Evolutionary conservation across 2,113 vertebrate genomes (phyloP).

Genomic region (Peromyscus maniculatus): DNA sequence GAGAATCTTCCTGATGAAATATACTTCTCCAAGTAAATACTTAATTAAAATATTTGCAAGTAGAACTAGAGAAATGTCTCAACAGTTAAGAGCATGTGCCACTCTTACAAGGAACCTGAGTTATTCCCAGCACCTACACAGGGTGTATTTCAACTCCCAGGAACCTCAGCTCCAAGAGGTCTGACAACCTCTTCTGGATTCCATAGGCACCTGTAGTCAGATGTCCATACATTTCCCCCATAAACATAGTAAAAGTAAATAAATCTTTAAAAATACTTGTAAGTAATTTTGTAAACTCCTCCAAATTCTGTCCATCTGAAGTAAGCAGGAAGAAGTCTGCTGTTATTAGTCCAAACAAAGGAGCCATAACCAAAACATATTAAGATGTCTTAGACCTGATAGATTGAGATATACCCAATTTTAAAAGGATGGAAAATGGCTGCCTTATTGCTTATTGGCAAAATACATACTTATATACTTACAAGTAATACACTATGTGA

Average conservation of each 20-base stretch:
- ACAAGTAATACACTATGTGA: neutral
- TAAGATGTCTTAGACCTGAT: neutral
- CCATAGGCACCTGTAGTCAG: neutral
- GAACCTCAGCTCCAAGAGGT: neutral
- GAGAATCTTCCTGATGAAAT: neutral
- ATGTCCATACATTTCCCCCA: neutral
- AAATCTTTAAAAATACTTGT: neutral
- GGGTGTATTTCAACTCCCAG: neutral
- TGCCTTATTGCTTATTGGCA: neutral
- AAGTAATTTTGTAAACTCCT: slow-evolving; percentile 30
- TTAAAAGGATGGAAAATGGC: neutral
- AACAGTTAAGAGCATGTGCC: neutral
- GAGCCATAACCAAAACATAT: neutral
- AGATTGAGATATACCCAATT: neutral
- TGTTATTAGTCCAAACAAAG: neutral
- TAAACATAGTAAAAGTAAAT: neutral
- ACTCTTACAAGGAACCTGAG: neutral
- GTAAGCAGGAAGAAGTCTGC: neutral
- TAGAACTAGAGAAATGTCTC: neutral
- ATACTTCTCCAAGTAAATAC: neutral
- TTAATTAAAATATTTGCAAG: neutral
- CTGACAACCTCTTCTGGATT: neutral
- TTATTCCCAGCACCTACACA: neutral
- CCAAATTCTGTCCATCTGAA: neutral
- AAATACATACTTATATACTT: neutral